phyloP scores from a whole-genome alignment of 2,113 vertebrate genomes.

The Martes martes region DNA sequence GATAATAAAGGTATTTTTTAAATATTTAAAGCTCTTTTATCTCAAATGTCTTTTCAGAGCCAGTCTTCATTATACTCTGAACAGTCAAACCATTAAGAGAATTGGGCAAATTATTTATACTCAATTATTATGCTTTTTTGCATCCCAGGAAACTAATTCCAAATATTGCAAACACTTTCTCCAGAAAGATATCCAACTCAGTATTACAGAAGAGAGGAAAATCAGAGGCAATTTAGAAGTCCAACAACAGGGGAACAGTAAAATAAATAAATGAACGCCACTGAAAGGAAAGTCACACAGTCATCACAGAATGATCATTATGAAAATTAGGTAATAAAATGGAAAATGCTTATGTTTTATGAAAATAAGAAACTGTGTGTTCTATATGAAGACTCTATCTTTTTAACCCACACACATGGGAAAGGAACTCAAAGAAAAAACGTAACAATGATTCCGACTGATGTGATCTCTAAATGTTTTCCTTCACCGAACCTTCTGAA shows the following conservation, averaged over 20 bases:
- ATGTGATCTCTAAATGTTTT: neutral
- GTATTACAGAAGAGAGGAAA: constrained; percentile 12
- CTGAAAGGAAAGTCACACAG: neutral
- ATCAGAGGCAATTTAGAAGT: neutral
- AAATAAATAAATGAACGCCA: neutral
- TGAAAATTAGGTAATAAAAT: neutral
- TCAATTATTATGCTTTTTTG: neutral
- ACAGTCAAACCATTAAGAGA: neutral
- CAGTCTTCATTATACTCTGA: neutral
- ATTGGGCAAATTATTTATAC: neutral
- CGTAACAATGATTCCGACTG: neutral
- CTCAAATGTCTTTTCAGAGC: constrained; percentile 8
- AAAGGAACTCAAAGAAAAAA: constrained; percentile 25
- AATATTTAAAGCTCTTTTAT: neutral
- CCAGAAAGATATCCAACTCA: neutral
- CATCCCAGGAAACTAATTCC: constrained; percentile 14
- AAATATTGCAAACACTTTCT: neutral
- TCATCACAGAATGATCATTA: neutral
- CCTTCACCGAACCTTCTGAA: neutral
- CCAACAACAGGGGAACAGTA: neutral
- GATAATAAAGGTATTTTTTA: neutral
- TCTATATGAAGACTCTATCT: neutral
- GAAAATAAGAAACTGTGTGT: neutral
- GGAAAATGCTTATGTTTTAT: neutral
- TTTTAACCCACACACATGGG: neutral